Base-by-base conservation (phyloP, 2,113 vertebrate genomes). In the Psilopogon haemacephalus region DNA sequence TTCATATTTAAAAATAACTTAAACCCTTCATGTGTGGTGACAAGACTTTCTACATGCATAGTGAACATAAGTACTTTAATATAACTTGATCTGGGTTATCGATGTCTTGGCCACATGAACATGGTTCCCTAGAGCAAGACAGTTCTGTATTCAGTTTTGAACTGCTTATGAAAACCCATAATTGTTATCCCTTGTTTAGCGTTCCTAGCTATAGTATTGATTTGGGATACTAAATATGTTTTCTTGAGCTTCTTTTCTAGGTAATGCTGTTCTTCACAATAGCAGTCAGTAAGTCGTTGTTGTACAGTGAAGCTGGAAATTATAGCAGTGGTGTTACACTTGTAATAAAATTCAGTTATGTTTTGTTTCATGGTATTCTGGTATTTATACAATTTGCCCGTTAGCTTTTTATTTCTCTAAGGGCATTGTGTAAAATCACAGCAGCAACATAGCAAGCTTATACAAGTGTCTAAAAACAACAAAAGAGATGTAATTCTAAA, bases 341-440 rank as follows among this genome's bases (percentile, higher is more conserved):
- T 92, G 86, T 96, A 91, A 74, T 86, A 88, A 88, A 87, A 83
- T 79, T 90, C 76, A 55, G 62, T 73, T 78, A 54, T 64, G 60
- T 91, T 95, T 88, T 90, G 56, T 77, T 92, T 83, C 75, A 67
- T 85, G 80, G 33, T 80, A 64, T 88, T 75, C 70, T 86, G 60
- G 32, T 90, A 88, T 88, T 93, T 88, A 84, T 68, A 95, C 74
- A 92, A 76, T 86, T 88, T 91, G 38, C 67, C 80, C 2, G 37
- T 88, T 95, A 92, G 84, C 73, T 94, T 90, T 91, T 83, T 87
- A 83, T 92, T 93, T 96, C 89, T 94, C 48, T 95, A 89, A 87
- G 78, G 95, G 71, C 89, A 79, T 85, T 95, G 91, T 93, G 89
- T 87, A 86, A 92, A 94, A 94, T 95, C 89, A 77, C 89, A 94